Evolutionary conservation across 2,888 invertebrate species (phyloP).

Genomic region (Drosophila affinis): DNA sequence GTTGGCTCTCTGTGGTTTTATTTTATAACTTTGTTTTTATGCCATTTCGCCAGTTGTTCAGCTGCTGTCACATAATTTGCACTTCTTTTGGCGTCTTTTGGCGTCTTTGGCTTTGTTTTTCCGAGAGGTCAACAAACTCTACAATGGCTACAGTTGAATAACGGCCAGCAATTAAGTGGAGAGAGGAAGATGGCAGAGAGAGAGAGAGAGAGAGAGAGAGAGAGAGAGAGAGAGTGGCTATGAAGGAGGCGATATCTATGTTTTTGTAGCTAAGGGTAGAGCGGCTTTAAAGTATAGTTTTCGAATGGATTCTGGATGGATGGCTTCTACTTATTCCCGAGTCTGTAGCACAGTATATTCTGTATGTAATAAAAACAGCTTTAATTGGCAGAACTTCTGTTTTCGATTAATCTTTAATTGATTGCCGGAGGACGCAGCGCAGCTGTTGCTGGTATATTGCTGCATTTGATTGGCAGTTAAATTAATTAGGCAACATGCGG

Average conservation of each 20-base stretch:
- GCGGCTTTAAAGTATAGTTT: background rate
- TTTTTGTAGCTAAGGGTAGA: too few species aligned
- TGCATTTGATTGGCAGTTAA: conserved; percentile 35
- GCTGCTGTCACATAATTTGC: conserved; percentile 65
- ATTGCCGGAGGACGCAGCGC: conserved; percentile 13
- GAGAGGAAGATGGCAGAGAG: background rate
- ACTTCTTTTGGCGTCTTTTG: conserved; percentile 43
- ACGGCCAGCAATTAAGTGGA: conserved; percentile 13
- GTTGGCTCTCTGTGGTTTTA: conserved; percentile 41
- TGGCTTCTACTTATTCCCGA: background rate
- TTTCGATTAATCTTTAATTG: conserved; percentile 49
- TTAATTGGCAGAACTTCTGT: conserved; percentile 29
- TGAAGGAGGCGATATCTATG: background rate
- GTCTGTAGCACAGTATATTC: background rate
- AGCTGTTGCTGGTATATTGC: conserved; percentile 5
- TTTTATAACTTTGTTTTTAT: conserved; percentile 74
- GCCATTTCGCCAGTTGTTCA: conserved; percentile 62
- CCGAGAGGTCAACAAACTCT: conserved; percentile 58
- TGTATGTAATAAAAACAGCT: background rate
- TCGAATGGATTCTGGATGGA: background rate
- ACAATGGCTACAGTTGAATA: conserved; percentile 6
- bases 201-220: background rate
- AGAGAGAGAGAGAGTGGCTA: background rate
- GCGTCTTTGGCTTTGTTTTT: conserved; percentile 30
- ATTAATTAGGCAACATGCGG: conserved; percentile 35